Percentiles rank a stretch among this genome's conserved stretches.
These are phyloP conservation scores for Vespertilio murinus DNA, from an alignment of 2,797 vertebrate genomes.

Conservation along the genomic window DNA sequence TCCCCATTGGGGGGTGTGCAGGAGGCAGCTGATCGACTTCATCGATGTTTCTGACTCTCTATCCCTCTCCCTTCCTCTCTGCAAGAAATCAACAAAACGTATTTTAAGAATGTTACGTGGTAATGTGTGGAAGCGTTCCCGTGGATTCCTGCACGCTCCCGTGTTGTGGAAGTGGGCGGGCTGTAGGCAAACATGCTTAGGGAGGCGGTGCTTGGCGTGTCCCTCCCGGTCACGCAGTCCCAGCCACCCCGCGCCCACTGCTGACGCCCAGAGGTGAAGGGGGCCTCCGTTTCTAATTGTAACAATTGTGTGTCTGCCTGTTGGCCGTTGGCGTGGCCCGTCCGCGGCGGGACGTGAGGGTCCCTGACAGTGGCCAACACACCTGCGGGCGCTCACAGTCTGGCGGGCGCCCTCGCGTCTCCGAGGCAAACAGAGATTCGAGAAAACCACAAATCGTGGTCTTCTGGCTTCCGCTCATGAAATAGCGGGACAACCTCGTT, in stretches of 20 bases:
- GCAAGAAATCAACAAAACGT: too few relatives aligned
- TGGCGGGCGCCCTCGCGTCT: background rate
- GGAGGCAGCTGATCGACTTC: too few relatives aligned
- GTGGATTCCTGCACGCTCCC: background rate
- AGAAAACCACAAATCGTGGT: background rate
- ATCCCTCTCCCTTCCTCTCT: too few relatives aligned
- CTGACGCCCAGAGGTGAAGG: background rate
- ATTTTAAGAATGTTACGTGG: background rate
- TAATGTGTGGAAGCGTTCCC: background rate
- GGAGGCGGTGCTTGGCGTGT: background rate
- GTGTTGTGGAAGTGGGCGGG: background rate
- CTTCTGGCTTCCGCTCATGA: background rate
- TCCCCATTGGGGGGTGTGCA: too few relatives aligned
- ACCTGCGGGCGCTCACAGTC: background rate
- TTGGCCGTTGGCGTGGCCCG: background rate
- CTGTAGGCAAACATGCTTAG: background rate
- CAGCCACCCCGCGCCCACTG: background rate
- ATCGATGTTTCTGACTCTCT: too few relatives aligned
- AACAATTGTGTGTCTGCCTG: background rate
- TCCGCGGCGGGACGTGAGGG: background rate
- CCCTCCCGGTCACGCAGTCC: background rate
- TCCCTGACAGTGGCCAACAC: background rate
- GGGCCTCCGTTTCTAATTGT: background rate
- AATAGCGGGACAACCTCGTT: background rate
- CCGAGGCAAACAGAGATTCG: background rate